phyloP scores from a whole-genome alignment of 2,113 vertebrate species.

The Rousettus leschenaultii region DNA sequence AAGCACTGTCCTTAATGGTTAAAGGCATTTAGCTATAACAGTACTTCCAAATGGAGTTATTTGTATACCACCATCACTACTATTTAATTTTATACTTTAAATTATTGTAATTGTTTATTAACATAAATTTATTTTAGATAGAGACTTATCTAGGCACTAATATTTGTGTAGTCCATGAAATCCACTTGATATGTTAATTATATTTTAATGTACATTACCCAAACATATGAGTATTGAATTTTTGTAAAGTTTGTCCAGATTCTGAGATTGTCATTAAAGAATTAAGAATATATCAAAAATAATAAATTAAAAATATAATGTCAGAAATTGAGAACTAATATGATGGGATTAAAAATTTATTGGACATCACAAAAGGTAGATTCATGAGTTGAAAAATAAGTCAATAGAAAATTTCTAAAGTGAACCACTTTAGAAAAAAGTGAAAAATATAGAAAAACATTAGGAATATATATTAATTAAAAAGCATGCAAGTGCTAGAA shows the following conservation, averaged over 20 bases:
- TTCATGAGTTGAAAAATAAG: neutral
- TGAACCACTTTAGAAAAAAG: neutral
- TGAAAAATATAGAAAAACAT: neutral
- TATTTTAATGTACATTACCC: neutral
- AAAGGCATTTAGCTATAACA: neutral
- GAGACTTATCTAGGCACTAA: neutral
- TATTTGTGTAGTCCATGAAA: neutral
- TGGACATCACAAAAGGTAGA: neutral
- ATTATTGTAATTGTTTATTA: neutral
- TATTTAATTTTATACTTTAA: conserved; percentile 22
- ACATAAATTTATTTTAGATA: conserved; percentile 2
- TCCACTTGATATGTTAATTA: neutral
- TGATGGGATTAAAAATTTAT: neutral
- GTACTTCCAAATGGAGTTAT: neutral
- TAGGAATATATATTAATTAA: neutral
- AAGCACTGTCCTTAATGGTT: neutral
- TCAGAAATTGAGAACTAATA: neutral
- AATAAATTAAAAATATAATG: neutral
- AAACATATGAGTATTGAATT: neutral
- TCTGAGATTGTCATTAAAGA: neutral
- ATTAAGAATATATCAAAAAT: neutral
- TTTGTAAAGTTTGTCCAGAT: neutral
- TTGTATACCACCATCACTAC: neutral
- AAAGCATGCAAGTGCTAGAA: neutral
- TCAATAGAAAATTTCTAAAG: neutral